These are phyloP conservation scores for Eulemur rubriventer DNA, from an alignment of 2,797 vertebrate genomes.

Conservation along the genomic window DNA sequence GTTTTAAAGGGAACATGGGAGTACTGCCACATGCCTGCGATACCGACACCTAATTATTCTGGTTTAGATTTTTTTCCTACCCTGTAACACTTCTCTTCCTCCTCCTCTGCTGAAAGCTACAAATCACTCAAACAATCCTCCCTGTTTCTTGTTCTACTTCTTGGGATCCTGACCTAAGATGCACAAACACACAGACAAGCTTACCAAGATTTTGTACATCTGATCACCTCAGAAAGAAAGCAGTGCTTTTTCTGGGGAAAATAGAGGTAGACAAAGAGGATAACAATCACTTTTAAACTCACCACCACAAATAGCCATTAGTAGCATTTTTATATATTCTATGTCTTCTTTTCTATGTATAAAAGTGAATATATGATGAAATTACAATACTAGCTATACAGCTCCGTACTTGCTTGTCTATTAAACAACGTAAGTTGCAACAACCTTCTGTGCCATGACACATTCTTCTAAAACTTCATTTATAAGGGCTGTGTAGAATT, in stretches of 20 bases:
- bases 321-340: neutral
- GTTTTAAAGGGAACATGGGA: neutral
- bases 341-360: neutral
- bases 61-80: neutral
- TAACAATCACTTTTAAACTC: neutral
- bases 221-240: neutral
- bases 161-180: neutral
- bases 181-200: neutral
- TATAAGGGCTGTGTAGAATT: neutral
- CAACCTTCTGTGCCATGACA: neutral
- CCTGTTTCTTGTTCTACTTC: neutral
- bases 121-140: neutral
- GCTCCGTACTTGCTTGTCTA: neutral
- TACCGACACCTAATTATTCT: neutral
- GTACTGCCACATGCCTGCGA: fast-evolving
- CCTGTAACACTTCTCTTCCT: fast-evolving
- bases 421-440: neutral
- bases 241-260: neutral
- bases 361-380: neutral
- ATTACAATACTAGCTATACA: neutral
- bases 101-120: neutral
- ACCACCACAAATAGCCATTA: neutral
- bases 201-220: neutral
- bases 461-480: neutral
- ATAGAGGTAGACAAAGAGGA: neutral